Evolutionary conservation across 30 jellyfish, hydroid and myxozoan genomes (phyloP), one percentile per base, ranked within the genome.

Genomic region (Catostylus mosaicus): DNA sequence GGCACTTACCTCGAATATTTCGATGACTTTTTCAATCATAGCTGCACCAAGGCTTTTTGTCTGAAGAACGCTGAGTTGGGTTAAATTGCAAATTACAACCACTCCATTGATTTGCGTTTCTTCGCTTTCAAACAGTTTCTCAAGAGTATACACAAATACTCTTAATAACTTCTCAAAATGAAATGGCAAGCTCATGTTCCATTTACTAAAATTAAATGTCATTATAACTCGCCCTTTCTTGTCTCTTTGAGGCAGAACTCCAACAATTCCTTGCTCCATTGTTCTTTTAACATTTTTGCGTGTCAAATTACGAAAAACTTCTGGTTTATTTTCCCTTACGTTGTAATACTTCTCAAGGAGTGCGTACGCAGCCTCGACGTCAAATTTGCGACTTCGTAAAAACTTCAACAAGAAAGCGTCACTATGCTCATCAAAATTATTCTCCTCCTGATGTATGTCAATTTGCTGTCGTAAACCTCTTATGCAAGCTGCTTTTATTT

Each of bases 211-310:
- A 62, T 95, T 88, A 66, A 95, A 88, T 31, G 80, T 80, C 67
- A 95, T 75, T 1, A 95, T 81, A 29, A 83, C 99, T 37, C 99
- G 84, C 11, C 99, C 99, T 57, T 95, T 84, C 45, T 67, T 84
- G 81, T 95, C 99, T n/a, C 99, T 96, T 74, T 95, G 99, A 18
- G 99, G 99, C 75, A 95, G 47, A 45, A 95, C 99, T 23, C 99
- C 97, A 18, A 95, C 97, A 24, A 95, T 89, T 4, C 97, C 99
- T 70, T 95, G 99, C 73, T 85, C 99, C 75, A 95, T 61, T 46
- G 99, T 95, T 74, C 91, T 74, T 66, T 89, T 89, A 35, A 95
- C 95, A 47, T 95, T 95, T 76, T 95, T 95, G 20, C 95, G 80
- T 59, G 99, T 95, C 65, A 95, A 77, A 56, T 95, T 95, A 27